A percentile compares a stretch with the other conserved stretches of the same genome.
Conservation (phyloP, 2,113 vertebrate species). For the Gymnorhina tibicen region DNA sequence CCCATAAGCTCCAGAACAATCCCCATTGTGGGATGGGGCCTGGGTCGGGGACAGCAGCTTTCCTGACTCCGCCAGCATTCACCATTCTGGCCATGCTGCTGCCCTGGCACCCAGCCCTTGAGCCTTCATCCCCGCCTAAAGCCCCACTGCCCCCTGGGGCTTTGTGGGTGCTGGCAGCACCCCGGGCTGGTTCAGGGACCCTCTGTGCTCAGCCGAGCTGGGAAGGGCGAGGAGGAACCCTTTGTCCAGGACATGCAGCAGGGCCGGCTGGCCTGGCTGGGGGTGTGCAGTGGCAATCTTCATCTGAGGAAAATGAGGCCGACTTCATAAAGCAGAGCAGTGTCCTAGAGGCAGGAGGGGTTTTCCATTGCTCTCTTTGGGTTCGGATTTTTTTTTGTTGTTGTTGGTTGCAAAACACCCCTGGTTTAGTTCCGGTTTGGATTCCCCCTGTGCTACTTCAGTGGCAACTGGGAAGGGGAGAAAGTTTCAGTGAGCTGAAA, state of each 20-base stretch:
- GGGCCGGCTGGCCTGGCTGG: neutral
- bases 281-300: neutral
- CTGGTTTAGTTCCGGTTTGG: neutral
- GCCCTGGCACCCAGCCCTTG: neutral
- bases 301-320: neutral
- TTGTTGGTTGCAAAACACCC: neutral
- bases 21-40: neutral
- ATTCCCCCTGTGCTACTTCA: neutral
- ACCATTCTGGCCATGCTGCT: fast-evolving
- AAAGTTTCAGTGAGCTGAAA: neutral
- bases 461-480: neutral
- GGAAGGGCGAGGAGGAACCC: neutral
- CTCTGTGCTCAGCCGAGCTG: neutral
- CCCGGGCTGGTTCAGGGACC: fast-evolving
- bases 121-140: neutral
- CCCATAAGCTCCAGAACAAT: neutral
- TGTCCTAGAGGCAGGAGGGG: neutral
- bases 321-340: neutral
- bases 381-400: neutral
- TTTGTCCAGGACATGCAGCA: fast-evolving
- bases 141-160: fast-evolving
- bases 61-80: neutral
- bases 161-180: neutral
- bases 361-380: neutral
- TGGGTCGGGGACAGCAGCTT: neutral